These are phyloP conservation scores for Hippocampus zosterae DNA, from an alignment of 2,113 vertebrate genomes.

Conservation along the genomic window DNA sequence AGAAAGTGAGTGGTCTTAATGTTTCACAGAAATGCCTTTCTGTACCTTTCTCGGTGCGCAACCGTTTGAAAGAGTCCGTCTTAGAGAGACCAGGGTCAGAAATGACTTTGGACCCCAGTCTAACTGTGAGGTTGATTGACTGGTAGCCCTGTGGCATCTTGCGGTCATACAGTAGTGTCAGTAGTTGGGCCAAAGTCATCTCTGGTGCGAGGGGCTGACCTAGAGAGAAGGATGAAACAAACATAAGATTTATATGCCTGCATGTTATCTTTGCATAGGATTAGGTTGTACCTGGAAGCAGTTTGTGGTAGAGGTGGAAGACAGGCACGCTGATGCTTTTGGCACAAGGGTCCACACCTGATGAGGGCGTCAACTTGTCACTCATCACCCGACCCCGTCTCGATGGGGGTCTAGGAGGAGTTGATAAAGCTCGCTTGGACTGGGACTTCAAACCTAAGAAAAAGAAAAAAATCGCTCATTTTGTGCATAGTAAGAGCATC, in stretches of 20 bases:
- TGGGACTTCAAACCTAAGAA: constrained; percentile 90
- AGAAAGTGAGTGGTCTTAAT: not conserved
- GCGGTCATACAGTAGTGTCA: constrained; percentile 92
- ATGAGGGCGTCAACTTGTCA: constrained; percentile 85
- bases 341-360: constrained; percentile 83
- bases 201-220: constrained; percentile 92
- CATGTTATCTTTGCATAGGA: not conserved
- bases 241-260: not conserved
- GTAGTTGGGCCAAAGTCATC: constrained; percentile 96
- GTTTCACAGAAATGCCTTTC: not conserved
- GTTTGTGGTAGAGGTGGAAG: constrained; percentile 95
- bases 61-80: constrained; percentile 97
- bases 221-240: constrained; percentile 49
- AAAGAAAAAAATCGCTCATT: not conserved
- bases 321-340: constrained; percentile 97
- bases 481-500: not conserved
- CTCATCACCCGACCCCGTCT: constrained; percentile 88
- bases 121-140: constrained; percentile 93
- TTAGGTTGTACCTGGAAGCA: constrained; percentile 73
- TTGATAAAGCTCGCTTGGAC: constrained; percentile 92
- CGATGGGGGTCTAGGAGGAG: constrained; percentile 92
- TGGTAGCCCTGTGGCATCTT: constrained; percentile 96
- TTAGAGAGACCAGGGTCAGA: constrained; percentile 94
- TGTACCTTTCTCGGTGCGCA: constrained; percentile 94
- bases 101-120: constrained; percentile 95